Evolutionary conservation across 2,113 vertebrate species (phyloP), one percentile per base, ranked within the genome.

Genomic region (Apodemus speciosus): DNA sequence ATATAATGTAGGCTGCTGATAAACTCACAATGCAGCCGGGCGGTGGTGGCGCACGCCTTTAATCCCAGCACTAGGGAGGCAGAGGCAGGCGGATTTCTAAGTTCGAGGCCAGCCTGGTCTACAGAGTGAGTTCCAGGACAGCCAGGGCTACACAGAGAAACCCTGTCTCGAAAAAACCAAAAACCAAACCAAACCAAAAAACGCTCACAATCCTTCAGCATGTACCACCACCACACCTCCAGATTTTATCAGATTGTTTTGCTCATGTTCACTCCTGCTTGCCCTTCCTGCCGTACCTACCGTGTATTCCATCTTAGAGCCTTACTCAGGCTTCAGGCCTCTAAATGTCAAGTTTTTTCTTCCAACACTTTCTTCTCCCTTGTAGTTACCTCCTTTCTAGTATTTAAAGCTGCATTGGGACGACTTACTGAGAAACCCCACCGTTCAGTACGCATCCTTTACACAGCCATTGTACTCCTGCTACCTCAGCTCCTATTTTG

Each of bases 401-500:
- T 88, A 21, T 90, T 93, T 72, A 93, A 77, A 25, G 72, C 53
- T 80, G 72, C 77, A 13, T 56, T 92, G n/a, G 27, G 49, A 92
- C 66, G 27, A 8, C 27, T 72, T 89, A 16, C 64, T 90, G 51
- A 85, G n/a, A 10, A 14, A 92, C 68, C 9, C 56, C 62, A 46
- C 15, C 79, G 20, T 93, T 30, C 73, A 91, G 35, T 90, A 23
- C 88, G 4, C 27, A 79, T 77, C 56, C 27, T 38, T 58, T 38
- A 80, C 21, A 27, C 38, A 38, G 25, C 11, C 21, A 38, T 38
- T 80, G 35, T 25, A 8, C 51, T 38, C 51, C 56, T 79, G 76
- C 18, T 18, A 53, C 49, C 46, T 58, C 8, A 77, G 6, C 62
- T 77, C 30, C 76, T 49, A 8, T 60, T 8, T 66, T 6, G 27